Evolutionary conservation across 2,113 vertebrate species (phyloP), one percentile per base, ranked within the genome.

Genomic region (Rhinolophus ferrumequinum): DNA sequence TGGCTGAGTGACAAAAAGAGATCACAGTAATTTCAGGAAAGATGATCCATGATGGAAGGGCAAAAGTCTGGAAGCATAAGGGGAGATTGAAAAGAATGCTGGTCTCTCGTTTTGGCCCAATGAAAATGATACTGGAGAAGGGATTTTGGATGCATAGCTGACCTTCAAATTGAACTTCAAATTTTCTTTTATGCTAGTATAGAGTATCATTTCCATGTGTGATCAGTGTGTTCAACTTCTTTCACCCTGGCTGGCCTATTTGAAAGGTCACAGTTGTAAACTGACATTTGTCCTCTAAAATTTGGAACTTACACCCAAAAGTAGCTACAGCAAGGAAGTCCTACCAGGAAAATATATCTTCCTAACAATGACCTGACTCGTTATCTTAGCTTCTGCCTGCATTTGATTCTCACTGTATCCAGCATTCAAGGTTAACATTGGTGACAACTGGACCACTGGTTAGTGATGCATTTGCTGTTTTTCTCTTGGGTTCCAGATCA

Each of bases 311-410:
- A 77, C 2, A 84, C 38, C 35, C 8, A 64, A 89, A 77, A 56
- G 26, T n/a, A 70, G 10, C 24, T 28, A 82, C 5, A 82, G 38
- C 35, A 72, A 86, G 10, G 47, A 92, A 80, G 18, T 80, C 22
- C 62, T 96, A 64, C 15, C 33, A 69, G 41, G 58, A 77, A 95
- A 83, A 80, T 56, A 22, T 33, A 33, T 94, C 52, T 75, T 86
- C 30, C 62, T 44, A 75, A 50, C 26, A 73, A 1, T 81, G 14
- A 44, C 56, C 41, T 62, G 47, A 67, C 69, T 44, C 62, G 33
- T 52, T 81, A 50, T 52, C 33, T 80, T 81, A 64, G 50, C 69
- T 77, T 33, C 35, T 64, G 9, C n/a, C 54, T 90, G 13, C 6
- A 56, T 72, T 38, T 80, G 54, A 84, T 11, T 88, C 67, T 75